Conservation (phyloP, 2,888 invertebrate species). For the Iphiclides podalirius region DNA sequence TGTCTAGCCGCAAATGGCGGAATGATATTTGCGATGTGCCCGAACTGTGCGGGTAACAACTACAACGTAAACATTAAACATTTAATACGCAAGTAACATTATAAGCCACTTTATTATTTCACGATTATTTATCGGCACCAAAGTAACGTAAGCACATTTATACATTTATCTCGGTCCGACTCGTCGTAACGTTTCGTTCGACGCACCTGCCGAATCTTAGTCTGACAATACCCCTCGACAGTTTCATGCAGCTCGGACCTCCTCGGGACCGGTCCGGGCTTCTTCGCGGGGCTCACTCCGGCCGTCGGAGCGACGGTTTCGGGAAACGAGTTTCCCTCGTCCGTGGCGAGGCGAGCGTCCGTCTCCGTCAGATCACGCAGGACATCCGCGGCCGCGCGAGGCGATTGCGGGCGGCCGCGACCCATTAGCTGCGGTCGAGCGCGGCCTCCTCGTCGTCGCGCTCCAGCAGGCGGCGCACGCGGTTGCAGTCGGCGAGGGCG, state of each 20-base stretch:
- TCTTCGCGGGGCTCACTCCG: not conserved
- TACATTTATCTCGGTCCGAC: not conserved
- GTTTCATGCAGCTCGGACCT: no score
- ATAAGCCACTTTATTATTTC: conserved; percentile 13
- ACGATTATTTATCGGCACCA: conserved; percentile 16
- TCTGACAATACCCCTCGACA: no score
- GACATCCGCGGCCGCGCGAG: not conserved
- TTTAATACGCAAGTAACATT: conserved; percentile 21
- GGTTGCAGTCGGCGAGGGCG: conserved; percentile 33
- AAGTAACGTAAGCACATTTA: conserved; percentile 19
- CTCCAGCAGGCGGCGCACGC: conserved; percentile 35
- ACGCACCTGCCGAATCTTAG: not conserved
- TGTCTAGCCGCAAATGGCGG: not conserved
- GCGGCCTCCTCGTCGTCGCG: conserved; percentile 26
- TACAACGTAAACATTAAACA: conserved; percentile 19
- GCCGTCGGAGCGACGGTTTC: no score
- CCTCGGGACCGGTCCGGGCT: not conserved
- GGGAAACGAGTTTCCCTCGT: not conserved
- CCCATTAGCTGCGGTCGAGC: conserved; percentile 24
- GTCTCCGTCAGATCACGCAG: not conserved
- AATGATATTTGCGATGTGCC: not conserved
- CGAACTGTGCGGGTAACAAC: conserved; percentile 3
- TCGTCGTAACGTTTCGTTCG: not conserved
- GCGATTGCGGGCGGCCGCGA: conserved; percentile 18
- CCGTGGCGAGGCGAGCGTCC: not conserved